A percentile compares a stretch with the other conserved stretches of the same genome.
Conservation (phyloP, 2,113 vertebrate genomes). For the Syrmaticus mikado region DNA sequence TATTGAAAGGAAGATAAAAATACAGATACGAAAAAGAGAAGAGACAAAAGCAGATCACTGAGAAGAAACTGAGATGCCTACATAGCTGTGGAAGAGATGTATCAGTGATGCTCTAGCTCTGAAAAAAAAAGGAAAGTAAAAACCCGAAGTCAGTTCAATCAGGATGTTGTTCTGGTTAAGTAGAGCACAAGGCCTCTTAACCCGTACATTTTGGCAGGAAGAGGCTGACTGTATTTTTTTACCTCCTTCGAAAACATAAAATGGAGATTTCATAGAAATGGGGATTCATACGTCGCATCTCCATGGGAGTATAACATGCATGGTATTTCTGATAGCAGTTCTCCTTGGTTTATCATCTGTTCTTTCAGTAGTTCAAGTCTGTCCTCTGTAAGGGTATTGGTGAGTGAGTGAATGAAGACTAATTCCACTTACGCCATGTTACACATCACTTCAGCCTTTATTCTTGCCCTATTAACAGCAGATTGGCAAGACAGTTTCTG, state of each 20-base stretch:
- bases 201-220: not conserved
- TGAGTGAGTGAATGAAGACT: not conserved
- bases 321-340: not conserved
- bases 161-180: not conserved
- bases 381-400: not conserved
- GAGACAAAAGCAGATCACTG: not conserved
- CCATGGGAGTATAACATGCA: fast-evolving
- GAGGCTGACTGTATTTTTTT: not conserved
- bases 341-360: not conserved
- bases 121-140: not conserved
- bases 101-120: not conserved
- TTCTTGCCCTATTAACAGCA: not conserved
- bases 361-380: not conserved
- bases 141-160: not conserved
- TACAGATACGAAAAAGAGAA: not conserved
- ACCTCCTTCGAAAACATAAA: not conserved
- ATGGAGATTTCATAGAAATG: not conserved
- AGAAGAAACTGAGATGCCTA: not conserved
- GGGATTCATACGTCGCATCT: not conserved
- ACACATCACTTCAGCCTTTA: not conserved
- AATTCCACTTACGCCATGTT: not conserved
- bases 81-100: not conserved
- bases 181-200: not conserved
- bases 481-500: not conserved
- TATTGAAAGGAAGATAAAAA: not conserved